These are phyloP conservation scores for Andricus grossulariae DNA, from an alignment of 1,140 invertebrate species.

Conservation along the genomic window DNA sequence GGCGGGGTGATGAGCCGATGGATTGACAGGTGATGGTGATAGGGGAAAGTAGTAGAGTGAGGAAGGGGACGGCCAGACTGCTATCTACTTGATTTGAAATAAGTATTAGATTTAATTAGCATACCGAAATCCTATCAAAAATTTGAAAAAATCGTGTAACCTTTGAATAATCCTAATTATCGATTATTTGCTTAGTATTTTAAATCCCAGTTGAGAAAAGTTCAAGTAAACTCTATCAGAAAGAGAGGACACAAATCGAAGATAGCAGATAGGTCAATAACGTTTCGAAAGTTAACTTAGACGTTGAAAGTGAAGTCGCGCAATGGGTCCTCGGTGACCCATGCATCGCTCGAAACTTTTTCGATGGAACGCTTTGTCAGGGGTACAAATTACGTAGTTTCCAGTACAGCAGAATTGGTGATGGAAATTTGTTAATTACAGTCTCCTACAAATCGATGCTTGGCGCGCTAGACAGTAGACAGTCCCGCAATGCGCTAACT, in stretches of 20 bases:
- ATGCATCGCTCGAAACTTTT: constrained; percentile 2
- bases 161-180: no score
- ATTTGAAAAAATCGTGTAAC: no score
- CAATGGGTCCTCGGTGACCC: background rate
- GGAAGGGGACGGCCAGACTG: no score
- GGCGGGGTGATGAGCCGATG: no score
- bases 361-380: background rate
- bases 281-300: background rate
- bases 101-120: no score
- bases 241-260: background rate
- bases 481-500: constrained; percentile 4
- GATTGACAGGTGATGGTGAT: no score
- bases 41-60: no score
- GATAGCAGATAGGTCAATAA: background rate
- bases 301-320: background rate
- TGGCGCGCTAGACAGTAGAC: background rate
- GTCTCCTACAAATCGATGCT: background rate
- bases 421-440: constrained; percentile 27
- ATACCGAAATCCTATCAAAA: no score
- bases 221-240: no score
- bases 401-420: constrained; percentile 17
- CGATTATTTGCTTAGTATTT: no score
- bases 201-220: no score
- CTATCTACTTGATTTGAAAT: no score
- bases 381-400: constrained; percentile 16